Percentiles rank a stretch among this genome's conserved stretches.
Conservation (phyloP, 35 echinoderm and acorn worm species). For the Ophiothrix spiculata region DNA sequence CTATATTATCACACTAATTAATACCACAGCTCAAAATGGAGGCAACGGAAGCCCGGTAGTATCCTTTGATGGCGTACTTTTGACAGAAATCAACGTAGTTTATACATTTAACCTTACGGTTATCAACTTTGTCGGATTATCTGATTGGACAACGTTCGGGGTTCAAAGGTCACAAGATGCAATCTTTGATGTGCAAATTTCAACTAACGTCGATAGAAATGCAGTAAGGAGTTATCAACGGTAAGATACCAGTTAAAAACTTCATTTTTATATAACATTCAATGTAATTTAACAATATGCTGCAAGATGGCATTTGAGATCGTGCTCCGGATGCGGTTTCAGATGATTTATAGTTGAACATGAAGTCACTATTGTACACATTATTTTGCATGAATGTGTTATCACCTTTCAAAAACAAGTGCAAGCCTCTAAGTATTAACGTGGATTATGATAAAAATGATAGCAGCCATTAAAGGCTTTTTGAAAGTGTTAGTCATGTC, state of each 20-base stretch:
- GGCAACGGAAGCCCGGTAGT: background rate
- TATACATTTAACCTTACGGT: background rate
- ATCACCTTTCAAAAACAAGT: background rate
- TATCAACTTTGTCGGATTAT: background rate
- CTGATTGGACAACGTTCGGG: background rate
- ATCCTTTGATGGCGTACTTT: background rate
- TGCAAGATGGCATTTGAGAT: background rate
- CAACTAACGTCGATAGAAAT: background rate
- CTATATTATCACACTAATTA: background rate
- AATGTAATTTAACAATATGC: background rate
- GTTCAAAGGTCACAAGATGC: background rate
- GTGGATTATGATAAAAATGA: too few relatives aligned
- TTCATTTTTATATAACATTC: background rate
- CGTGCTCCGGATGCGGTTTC: background rate
- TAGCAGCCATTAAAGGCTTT: too few relatives aligned
- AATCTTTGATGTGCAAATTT: background rate
- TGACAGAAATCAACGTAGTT: background rate
- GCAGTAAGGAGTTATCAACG: background rate
- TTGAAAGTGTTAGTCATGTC: background rate
- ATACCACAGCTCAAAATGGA: background rate
- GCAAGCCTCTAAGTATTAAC: background rate
- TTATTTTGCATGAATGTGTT: too few relatives aligned
- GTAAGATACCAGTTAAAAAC: background rate
- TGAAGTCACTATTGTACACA: too few relatives aligned
- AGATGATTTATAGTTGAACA: too few relatives aligned